These are phyloP conservation scores for Sylvilagus floridanus DNA, from an alignment of 2,797 vertebrate species.

Conservation along the genomic window DNA sequence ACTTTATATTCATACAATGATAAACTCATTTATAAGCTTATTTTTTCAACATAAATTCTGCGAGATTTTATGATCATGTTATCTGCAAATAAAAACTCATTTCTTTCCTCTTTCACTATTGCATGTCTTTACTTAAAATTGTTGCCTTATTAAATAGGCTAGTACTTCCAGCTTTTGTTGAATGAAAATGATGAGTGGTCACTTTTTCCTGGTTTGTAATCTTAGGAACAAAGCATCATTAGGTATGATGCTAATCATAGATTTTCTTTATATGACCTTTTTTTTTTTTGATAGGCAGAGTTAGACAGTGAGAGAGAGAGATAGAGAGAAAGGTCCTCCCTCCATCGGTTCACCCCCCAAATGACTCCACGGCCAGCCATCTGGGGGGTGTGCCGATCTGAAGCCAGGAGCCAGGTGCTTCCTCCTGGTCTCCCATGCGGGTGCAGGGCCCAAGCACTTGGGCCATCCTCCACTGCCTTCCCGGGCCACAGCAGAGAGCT, in stretches of 20 bases:
- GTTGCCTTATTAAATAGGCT: not conserved
- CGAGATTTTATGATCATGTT: not conserved
- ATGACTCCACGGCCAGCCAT: too few species aligned
- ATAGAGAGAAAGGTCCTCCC: too few species aligned
- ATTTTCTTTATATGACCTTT: not conserved
- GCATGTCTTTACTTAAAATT: not conserved
- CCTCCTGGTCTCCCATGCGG: too few species aligned
- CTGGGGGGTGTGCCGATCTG: too few species aligned
- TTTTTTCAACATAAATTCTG: not conserved
- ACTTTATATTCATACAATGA: not conserved
- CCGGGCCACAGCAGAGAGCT: too few species aligned
- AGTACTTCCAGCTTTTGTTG: not conserved
- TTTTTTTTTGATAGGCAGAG: too few species aligned
- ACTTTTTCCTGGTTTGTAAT: not conserved
- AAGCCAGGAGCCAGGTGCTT: too few species aligned
- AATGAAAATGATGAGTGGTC: not conserved
- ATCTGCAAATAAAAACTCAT: not conserved
- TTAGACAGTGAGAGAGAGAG: too few species aligned
- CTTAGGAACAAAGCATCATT: not conserved
- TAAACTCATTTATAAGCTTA: constrained; percentile 22
- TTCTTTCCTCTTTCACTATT: not conserved
- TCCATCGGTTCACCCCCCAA: too few species aligned
- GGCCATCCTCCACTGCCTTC: too few species aligned
- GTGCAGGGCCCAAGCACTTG: too few species aligned
- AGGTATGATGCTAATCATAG: not conserved